Evolutionary conservation across 2,113 vertebrate genomes (phyloP).

Genomic region (Spea multiplicata): DNA sequence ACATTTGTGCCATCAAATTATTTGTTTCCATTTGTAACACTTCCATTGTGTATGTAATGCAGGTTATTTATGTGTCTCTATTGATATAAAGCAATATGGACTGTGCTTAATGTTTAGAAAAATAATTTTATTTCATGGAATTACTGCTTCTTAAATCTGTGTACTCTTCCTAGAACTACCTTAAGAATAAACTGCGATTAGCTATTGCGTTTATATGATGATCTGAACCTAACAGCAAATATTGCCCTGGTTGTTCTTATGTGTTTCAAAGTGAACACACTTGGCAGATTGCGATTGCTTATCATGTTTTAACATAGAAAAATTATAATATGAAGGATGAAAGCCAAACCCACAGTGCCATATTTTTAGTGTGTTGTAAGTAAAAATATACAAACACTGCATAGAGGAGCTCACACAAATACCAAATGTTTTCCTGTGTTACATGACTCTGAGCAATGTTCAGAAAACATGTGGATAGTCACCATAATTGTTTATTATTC

Average conservation of each 20-base stretch:
- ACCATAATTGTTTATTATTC: no score
- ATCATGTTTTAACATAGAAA: neutral
- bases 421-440: no score
- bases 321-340: neutral
- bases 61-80: no score
- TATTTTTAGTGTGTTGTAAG: neutral
- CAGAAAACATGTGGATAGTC: no score
- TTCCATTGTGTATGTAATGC: no score
- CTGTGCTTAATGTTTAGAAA: no score
- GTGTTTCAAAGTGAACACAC: neutral
- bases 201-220: neutral
- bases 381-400: neutral
- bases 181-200: neutral
- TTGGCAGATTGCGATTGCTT: neutral
- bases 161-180: neutral
- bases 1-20: no score
- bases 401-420: neutral
- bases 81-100: no score
- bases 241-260: neutral
- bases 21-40: no score
- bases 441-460: no score
- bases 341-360: neutral
- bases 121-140: no score
- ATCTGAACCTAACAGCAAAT: neutral
- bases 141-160: no score